Evolutionary conservation across 2,888 invertebrate species (phyloP), one percentile per base, ranked within the genome.

Genomic region (Euproctis similis): DNA sequence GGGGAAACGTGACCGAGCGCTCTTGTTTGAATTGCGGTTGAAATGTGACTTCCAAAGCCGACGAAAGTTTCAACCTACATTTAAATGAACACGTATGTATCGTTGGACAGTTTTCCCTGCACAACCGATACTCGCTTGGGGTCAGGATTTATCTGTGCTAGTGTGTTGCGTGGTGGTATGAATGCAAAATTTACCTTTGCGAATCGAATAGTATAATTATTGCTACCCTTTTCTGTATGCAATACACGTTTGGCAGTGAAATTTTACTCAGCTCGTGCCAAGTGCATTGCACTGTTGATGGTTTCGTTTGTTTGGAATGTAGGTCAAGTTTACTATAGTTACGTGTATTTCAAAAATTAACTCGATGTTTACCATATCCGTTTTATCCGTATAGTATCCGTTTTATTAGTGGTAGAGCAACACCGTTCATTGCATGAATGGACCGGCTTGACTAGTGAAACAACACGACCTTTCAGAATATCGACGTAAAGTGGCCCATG

Each of bases 41-140:
- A 56, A 65, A 65, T 61, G n/a, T n/a, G 56, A 56, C 62, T 62
- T 54, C 54, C 59, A 60, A n/a, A n/a, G 56, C 65, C 59, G 67
- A 76, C 68, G 80, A 81, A 80, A 81, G 78, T 77, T 62, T 55
- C 65, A 71, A 65, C 78, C 77, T 69, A 80, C 74, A 73, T 76
- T 42, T 51, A 51, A 57, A 58, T 53, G 60, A 59, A 67, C 68
- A 68, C 69, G 72, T 70, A 69, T 68, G 65, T 71, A 68, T 68
- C 59, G 66, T 45, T 59, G 58, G 56, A 56, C 63, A 52, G 53
- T 72, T 78, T 78, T 76, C 76, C 73, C 72, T 72, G 63, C 57
- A 64, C 57, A 63, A 62, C 62, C 61, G 57, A 47, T n/a, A n/a
- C n/a, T n/a, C n/a, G n/a, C n/a, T n/a, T n/a, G n/a, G 39, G 66